These are phyloP conservation scores for Scopus umbretta DNA, from an alignment of 2,113 vertebrate species.

Conservation along the genomic window DNA sequence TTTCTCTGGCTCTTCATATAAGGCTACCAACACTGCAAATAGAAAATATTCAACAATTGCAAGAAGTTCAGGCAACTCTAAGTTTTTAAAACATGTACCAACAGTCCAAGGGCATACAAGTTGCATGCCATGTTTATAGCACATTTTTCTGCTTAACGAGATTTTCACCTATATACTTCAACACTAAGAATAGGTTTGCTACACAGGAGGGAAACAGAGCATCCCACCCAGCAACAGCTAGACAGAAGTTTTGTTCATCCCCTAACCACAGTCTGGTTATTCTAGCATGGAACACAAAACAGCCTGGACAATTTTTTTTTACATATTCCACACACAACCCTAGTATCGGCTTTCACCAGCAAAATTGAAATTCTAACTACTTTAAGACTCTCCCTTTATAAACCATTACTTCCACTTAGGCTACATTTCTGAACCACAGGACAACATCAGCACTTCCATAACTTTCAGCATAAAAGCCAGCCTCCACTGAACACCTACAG, in stretches of 20 bases:
- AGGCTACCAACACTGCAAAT: conserved; percentile 87
- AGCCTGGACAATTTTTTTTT: not conserved
- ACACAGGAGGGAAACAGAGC: not conserved
- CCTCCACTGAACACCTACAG: accelerated
- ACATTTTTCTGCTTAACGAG: not conserved
- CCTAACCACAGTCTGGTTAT: not conserved
- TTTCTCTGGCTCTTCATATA: conserved; percentile 93
- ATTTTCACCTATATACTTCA: not conserved
- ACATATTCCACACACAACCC: not conserved
- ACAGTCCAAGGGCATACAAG: not conserved
- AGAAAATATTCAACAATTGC: conserved; percentile 52
- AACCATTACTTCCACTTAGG: not conserved
- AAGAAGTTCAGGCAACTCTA: not conserved
- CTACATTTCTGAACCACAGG: not conserved
- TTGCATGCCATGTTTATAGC: not conserved
- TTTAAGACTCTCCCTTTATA: not conserved
- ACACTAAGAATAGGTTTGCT: not conserved
- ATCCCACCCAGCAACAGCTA: not conserved
- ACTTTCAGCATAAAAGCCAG: not conserved
- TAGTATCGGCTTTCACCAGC: not conserved
- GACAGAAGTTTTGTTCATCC: not conserved
- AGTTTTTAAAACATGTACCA: not conserved
- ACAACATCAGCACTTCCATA: not conserved
- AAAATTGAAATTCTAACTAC: not conserved
- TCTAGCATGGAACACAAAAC: not conserved